These are phyloP conservation scores for Xiphydria camelus DNA, from an alignment of 2,888 invertebrate genomes.

Conservation along the genomic window DNA sequence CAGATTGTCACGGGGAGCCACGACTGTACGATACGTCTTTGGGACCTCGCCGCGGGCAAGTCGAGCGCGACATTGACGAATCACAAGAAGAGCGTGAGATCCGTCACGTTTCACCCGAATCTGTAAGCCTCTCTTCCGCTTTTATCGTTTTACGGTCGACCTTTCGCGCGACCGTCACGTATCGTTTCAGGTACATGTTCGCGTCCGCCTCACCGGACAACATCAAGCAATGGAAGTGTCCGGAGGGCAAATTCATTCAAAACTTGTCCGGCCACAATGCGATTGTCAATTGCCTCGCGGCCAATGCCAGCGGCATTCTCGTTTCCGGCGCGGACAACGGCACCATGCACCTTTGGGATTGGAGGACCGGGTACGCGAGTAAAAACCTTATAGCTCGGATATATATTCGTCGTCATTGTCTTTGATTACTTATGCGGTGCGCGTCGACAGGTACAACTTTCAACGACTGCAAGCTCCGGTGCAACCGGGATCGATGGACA, in stretches of 20 bases:
- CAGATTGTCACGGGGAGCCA: constrained; percentile 91
- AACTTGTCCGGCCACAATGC: constrained; percentile 96
- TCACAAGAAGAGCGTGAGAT: constrained; percentile 94
- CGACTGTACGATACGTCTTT: constrained; percentile 94
- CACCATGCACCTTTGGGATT: constrained; percentile 97
- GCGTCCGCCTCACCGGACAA: constrained; percentile 98
- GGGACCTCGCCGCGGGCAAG: constrained; percentile 97
- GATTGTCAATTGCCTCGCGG: constrained; percentile 94
- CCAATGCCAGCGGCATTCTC: constrained; percentile 92
- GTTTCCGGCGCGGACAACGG: constrained; percentile 99
- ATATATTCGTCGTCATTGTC: no score
- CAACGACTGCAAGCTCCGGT: constrained; percentile 91
- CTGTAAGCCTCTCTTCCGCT: constrained; percentile 56
- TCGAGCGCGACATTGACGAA: constrained; percentile 94
- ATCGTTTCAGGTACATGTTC: constrained; percentile 76
- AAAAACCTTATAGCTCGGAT: not conserved
- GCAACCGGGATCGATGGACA: constrained; percentile 99
- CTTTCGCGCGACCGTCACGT: constrained; percentile 3
- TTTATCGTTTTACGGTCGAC: constrained; percentile 2
- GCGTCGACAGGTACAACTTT: constrained; percentile 91
- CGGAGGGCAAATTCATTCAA: constrained; percentile 96
- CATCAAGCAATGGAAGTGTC: constrained; percentile 99
- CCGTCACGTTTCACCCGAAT: constrained; percentile 76
- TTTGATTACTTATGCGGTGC: no score
- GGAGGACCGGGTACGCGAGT: constrained; percentile 78